Evolutionary conservation across 2,888 invertebrate genomes (phyloP).

Genomic region (Chelonus formosanus): DNA sequence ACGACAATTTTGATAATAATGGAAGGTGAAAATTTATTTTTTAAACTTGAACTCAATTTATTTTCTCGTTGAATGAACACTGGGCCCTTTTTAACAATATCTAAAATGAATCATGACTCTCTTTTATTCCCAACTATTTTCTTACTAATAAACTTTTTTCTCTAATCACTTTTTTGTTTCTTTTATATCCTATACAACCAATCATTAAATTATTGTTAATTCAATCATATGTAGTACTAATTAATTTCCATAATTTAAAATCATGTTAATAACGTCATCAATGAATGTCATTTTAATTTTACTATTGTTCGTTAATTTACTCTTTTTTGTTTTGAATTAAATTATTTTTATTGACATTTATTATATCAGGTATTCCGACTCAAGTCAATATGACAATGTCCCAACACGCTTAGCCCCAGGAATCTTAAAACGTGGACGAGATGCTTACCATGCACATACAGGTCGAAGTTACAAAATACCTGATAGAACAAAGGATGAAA

Average conservation of each 20-base stretch:
- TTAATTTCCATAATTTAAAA: no score
- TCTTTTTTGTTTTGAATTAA: neutral
- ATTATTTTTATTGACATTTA: neutral
- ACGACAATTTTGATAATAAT: slow-evolving; percentile 48
- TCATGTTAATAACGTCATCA: no score
- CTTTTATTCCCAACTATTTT: no score
- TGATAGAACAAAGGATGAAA: slow-evolving; percentile 52
- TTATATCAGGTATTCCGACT: slow-evolving; percentile 56
- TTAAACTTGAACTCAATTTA: neutral
- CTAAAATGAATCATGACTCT: no score
- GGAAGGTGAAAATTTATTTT: slow-evolving; percentile 28
- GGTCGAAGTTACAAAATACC: slow-evolving; percentile 47
- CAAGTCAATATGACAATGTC: slow-evolving; percentile 63
- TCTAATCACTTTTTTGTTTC: no score
- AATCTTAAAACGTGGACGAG: slow-evolving; percentile 55
- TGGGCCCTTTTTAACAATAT: no score
- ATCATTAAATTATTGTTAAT: no score
- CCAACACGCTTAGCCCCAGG: slow-evolving; percentile 57
- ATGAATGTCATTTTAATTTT: no score
- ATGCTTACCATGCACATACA: slow-evolving; percentile 55
- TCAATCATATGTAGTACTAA: no score
- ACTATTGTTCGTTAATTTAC: neutral
- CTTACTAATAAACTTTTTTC: no score
- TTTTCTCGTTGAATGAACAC: neutral
- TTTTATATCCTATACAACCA: no score